Base-by-base conservation (phyloP, 2,797 vertebrate species). In the Schizopygopsis malacanthus region DNA sequence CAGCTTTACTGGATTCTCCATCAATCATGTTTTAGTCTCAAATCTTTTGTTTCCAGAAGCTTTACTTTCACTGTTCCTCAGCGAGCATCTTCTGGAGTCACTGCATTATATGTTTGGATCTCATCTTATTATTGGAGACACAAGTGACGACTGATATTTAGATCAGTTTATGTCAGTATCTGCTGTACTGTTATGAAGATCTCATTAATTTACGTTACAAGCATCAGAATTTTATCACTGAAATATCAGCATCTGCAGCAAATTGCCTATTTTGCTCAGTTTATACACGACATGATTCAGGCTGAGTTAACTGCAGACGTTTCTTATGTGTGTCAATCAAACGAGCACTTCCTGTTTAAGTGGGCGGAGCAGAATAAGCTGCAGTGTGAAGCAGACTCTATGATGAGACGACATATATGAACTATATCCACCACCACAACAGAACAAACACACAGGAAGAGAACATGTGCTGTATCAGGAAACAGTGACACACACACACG, bases 401-500 rank as follows among this genome's bases (percentile, higher is more conserved):
- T 28, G 43, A 72, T 75, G 72, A 33, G 72, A 18, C 13, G 2
- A 33, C 16, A 18, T 72, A 13, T 20, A 33, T 18, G 18, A 37
- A 76, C 9, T 11, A 37, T 6, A 54, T 13, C 9, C 10, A 77
- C 50, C 20, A 39, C 54, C 5, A 3, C 50, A 45, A 50, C 45
- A 33, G 0, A 25, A 52, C n/a, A 50, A 33, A 33, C 8, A 28
- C 9, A 5, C 45, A 56, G 33, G 75, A 77, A 20, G 33, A 39
- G 33, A 41, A 59, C 16, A 79, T 61, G 54, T 79, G 54, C 56
- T 16, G 39, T 67, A 72, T 73, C 20, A 73, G 47, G 39, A 50
- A n/a, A 61, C 71, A 25, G 25, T 22, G 52, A 37, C 25, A 84
- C 80, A 81, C 75, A 63, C 45, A 59, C 76, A 50, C 33, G 81